Base-by-base conservation (phyloP, 1,140 invertebrate genomes). In the Teleopsis dalmanni region DNA sequence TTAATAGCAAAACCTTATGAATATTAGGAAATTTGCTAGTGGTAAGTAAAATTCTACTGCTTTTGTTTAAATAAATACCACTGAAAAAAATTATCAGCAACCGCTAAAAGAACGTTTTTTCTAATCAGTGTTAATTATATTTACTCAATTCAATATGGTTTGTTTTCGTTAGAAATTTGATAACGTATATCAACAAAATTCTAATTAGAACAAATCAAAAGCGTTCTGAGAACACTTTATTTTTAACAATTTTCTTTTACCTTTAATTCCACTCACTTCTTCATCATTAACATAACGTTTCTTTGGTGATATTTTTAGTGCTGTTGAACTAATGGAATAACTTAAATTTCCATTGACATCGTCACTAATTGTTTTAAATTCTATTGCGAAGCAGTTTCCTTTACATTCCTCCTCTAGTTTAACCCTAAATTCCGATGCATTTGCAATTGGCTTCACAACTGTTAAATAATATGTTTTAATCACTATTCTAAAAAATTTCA, bases 261-360 rank as follows among this genome's bases (percentile, higher is more conserved):
- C 54, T 26, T 58, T 66, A 22, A 56, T 53, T 29, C 55, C 53
- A 52, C 59, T 61, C 5, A 61, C 48, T 46, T 63, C 56, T 7
- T 61, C 60, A 16, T 63, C 58, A 50, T 68, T 67, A 0, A 66
- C 60, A 40, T 54, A 66, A 7, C 59, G 58, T n/a, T 60, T 61
- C 18, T 53, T 60, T 3, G 63, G 63, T 8, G 57, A 63, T 8
- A 48, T 49, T 3, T 57, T 54, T 50, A 66, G 54, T 11, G 45
- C 44, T 31, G 59, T 63, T 1, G 63, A 61, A 14, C 59, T 61
- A 5, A 66, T 22, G 11, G 54, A 58, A 29, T 63, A 66, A 1
- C 16, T 33, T 10, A 66, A 4, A 46, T 52, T 14, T 2, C 45
- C 2, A 19, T 16, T 8, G 7, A 6, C 14, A 14, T 14, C 10